Evolutionary conservation across 1,140 invertebrate species (phyloP), one percentile per base, ranked within the genome.

Genomic region (Aporrectodea caliginosa): DNA sequence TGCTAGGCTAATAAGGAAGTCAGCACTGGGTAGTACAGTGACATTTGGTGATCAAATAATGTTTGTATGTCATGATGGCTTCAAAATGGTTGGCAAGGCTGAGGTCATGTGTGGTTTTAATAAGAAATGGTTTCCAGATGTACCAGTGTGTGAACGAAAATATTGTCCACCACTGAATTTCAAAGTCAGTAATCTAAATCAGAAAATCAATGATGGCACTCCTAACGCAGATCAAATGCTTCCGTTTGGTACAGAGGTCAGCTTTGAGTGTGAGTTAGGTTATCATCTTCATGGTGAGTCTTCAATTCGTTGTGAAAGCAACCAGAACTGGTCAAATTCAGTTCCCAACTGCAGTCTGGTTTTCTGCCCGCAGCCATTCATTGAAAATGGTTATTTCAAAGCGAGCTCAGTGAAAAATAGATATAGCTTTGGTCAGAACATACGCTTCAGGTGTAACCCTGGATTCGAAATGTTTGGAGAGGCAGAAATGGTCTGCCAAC

Each of bases 211-310:
- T 58, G 6, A 58, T 22, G 43, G 43, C 70, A 27, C 14, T 32
- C 2, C 70, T 2, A 72, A 83, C 0, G 30, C 75, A 16, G 75
- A 81, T 81, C 81, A 0, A 77, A 79, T 78, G 35, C 81, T 79
- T 68, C 83, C 81, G 0, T 84, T 81, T 75, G 83, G 81, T 16
- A 78, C 79, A 22, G 71, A 76, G 69, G 35, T 85, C 1, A 79
- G 77, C 58, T 85, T 86, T 68, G 77, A 79, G 2, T 86, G 85
- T 73, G 68, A 82, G 73, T 79, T 82, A 75, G 84, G 84, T 43
- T 86, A 82, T 73, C n/a, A 14, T 72, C 2, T 72, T 6, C 6
- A 72, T 72, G 70, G 70, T 12, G 27, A n/a, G 31, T 2, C n/a
- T 12, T 72, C n/a, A 29, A 76, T 79, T 0, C 16, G 12, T n/a